These are phyloP conservation scores for Beris chalybata DNA, from an alignment of 2,888 invertebrate genomes.

Conservation along the genomic window DNA sequence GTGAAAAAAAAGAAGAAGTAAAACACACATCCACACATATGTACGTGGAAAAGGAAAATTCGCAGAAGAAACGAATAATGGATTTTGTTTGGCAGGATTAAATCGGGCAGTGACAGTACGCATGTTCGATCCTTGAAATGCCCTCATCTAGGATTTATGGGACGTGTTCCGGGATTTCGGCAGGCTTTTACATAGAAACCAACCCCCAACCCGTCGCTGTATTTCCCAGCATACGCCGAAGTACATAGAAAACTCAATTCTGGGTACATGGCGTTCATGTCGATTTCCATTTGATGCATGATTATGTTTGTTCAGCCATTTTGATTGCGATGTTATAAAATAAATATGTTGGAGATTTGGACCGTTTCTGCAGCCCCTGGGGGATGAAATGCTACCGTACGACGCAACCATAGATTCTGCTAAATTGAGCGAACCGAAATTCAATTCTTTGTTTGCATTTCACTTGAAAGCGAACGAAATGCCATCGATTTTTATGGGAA, in stretches of 20 bases:
- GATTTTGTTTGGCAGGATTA: neutral
- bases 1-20: neutral
- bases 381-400: too few species aligned
- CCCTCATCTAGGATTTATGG: slow-evolving; percentile 10
- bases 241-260: slow-evolving; percentile 29
- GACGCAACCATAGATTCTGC: slow-evolving; percentile 40
- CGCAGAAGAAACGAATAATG: too few species aligned
- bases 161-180: slow-evolving; percentile 20
- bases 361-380: neutral
- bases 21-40: too few species aligned
- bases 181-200: slow-evolving; percentile 14
- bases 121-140: slow-evolving; percentile 12
- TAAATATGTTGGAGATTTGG: slow-evolving; percentile 46
- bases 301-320: slow-evolving; percentile 58
- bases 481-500: slow-evolving; percentile 16
- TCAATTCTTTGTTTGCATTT: slow-evolving; percentile 30
- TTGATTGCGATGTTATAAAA: slow-evolving; percentile 58
- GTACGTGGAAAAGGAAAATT: too few species aligned
- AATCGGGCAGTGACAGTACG: slow-evolving; percentile 4
- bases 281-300: slow-evolving; percentile 43
- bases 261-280: slow-evolving; percentile 17
- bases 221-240: slow-evolving; percentile 37
- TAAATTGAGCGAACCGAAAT: slow-evolving; percentile 48
- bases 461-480: slow-evolving; percentile 15
- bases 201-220: neutral